Conservation (phyloP, 2,113 vertebrate species). For the Labeo catla region DNA sequence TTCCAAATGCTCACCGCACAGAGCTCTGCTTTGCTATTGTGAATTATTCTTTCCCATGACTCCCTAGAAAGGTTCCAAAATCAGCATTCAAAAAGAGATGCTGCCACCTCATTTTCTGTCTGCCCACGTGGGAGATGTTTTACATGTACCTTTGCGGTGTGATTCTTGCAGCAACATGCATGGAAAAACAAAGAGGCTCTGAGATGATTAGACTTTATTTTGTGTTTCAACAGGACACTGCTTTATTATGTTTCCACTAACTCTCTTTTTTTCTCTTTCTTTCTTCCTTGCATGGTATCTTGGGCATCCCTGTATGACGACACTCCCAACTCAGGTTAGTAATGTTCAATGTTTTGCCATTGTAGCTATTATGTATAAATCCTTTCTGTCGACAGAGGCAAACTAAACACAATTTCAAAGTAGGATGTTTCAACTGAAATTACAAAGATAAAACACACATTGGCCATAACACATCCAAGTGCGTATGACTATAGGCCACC, state of each 20-base stretch:
- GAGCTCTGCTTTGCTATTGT: not conserved
- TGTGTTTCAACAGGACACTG: not conserved
- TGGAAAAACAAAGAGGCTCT: conserved; percentile 2
- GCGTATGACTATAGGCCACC: not conserved
- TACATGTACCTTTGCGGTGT: not conserved
- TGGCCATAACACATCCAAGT: not conserved
- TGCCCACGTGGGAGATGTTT: not conserved
- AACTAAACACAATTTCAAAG: not conserved
- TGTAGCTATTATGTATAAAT: not conserved
- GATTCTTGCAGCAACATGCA: conserved; percentile 15
- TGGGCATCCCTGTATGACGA: conserved; percentile 43
- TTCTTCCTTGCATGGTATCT: conserved; percentile 59
- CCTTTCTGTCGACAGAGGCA: conserved; percentile 8
- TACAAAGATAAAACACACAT: conserved; percentile 24
- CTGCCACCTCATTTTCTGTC: not conserved
- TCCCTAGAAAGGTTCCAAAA: not conserved
- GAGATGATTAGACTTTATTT: conserved; percentile 14
- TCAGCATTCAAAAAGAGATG: not conserved
- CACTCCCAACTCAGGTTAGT: conserved; percentile 70
- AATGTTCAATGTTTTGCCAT: not conserved
- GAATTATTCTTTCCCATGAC: not conserved
- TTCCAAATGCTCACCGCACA: not conserved
- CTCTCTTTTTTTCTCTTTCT: conserved; percentile 36
- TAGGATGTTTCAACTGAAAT: conserved; percentile 16
- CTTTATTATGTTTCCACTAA: conserved; percentile 35